Evolutionary conservation across 35 echinoderm and acorn worm genomes (phyloP).

Genomic region (Apostichopus parvimensis): DNA sequence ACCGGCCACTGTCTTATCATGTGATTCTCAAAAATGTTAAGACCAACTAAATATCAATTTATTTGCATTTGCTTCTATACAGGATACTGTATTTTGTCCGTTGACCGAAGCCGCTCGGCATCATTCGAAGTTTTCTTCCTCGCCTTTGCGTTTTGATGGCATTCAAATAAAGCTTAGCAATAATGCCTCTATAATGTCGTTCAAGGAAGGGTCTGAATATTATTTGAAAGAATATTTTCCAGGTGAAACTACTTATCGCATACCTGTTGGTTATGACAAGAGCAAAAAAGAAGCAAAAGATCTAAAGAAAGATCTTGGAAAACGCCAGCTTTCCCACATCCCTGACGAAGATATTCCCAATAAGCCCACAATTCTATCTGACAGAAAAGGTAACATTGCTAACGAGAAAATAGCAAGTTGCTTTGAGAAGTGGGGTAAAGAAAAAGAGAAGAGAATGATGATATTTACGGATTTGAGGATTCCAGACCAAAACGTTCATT

Average conservation of each 20-base stretch:
- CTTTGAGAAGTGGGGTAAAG: constrained; percentile 23
- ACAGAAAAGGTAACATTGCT: not conserved
- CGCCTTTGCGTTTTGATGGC: not conserved
- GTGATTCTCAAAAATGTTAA: too few species aligned
- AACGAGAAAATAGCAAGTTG: constrained; percentile 4
- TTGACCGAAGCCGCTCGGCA: not conserved
- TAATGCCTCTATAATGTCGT: not conserved
- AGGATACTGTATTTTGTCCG: not conserved
- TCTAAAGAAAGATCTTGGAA: not conserved
- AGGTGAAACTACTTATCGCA: not conserved
- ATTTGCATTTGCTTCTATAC: not conserved
- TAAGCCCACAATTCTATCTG: not conserved
- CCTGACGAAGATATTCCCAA: not conserved
- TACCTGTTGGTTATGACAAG: not conserved
- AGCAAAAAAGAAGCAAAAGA: too few species aligned
- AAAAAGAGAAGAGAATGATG: constrained; percentile 4
- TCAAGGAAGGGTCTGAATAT: not conserved
- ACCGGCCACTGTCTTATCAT: not conserved
- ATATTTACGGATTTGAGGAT: constrained; percentile 7
- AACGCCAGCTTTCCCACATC: not conserved
- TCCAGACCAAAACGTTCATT: not conserved
- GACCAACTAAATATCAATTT: too few species aligned
- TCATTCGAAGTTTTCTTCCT: not conserved
- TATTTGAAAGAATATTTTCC: not conserved
- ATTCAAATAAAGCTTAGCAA: not conserved